Evolutionary conservation across 1,140 invertebrate genomes (phyloP).

Genomic region (Drosophila varians): DNA sequence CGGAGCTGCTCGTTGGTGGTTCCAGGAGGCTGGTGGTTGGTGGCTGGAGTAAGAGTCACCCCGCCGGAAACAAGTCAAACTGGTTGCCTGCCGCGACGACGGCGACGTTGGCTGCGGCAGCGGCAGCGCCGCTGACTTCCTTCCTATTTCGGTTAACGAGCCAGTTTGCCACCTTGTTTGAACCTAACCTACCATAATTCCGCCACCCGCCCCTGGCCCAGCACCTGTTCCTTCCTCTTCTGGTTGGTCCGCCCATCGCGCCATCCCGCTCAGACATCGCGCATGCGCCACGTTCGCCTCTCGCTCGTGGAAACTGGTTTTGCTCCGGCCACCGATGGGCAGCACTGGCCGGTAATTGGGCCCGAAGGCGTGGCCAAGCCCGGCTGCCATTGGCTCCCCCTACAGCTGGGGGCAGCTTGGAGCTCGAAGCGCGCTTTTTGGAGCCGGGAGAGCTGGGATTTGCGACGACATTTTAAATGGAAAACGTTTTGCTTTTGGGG

Average conservation of each 20-base stretch:
- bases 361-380: constrained; percentile 54
- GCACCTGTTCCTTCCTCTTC: constrained; percentile 15
- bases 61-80: constrained; percentile 72
- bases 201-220: constrained; percentile 24
- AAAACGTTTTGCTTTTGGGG: constrained; percentile 83
- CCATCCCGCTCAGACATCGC: constrained; percentile 37
- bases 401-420: constrained; percentile 1
- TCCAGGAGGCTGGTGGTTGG: constrained; percentile 35
- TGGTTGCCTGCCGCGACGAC: constrained; percentile 54
- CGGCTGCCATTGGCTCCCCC: constrained; percentile 54
- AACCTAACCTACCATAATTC: constrained; percentile 83
- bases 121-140: constrained; percentile 49
- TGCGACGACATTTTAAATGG: constrained; percentile 83
- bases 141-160: constrained; percentile 80
- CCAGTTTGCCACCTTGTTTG: constrained; percentile 80
- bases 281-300: constrained; percentile 45
- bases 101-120: constrained; percentile 8
- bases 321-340: constrained; percentile 49
- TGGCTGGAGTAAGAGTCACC: constrained; percentile 59
- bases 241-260: constrained; percentile 39
- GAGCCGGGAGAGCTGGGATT: constrained; percentile 33
- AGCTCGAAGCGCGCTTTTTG: constrained; percentile 4
- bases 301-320: constrained; percentile 62
- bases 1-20: constrained; percentile 1
- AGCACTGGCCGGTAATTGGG: constrained; percentile 63